Evolutionary conservation across 2,888 invertebrate genomes (phyloP), one percentile per base, ranked within the genome.

Genomic region (Poecilus cupreus): DNA sequence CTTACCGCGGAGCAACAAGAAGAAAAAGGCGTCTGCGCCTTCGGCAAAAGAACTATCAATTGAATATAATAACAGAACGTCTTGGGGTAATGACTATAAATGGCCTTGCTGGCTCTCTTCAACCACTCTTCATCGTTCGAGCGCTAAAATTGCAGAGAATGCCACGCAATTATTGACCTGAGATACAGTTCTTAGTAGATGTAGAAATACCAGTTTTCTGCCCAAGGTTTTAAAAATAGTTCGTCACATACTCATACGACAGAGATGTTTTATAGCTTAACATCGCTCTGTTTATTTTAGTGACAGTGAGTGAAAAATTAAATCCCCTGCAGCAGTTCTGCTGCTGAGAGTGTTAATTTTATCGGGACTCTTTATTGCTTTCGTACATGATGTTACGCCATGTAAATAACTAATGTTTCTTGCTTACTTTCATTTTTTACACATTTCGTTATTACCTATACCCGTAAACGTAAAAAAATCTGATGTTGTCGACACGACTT

Each of bases 161-260:
- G 72, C 80, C 57, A 72, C 16, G 72, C 80, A 80, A 80, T 80
- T 72, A 80, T 80, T 80, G 72, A 57, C 72, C 57, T 22, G 32
- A 72, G 43, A 80, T 80, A 80, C 72, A 80, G 54, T 80, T 79
- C 80, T 70, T 54, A 51, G 49, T 57, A 72, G 72, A 72, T 57
- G 80, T 72, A 80, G 80, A 80, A 80, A 80, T 72, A 80, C 80
- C 80, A 72, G 80, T 80, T 80, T 80, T 68, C 37, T 20, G 16
- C 72, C 51, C 80, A 80, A 80, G 80, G 80, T 72, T 80, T 80
- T 72, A 72, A 72, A 80, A 80, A 80, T 80, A 64, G 60, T 80
- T 80, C 72, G 80, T 80, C 80, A 72, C 72, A 80, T 46, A 79
- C 26, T 18, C 37, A 26, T 10, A 13, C 32, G 32, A 32, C 64